These are phyloP conservation scores for Mionectes olivaceus DNA, from an alignment of 2,797 vertebrate species.

Conservation along the genomic window DNA sequence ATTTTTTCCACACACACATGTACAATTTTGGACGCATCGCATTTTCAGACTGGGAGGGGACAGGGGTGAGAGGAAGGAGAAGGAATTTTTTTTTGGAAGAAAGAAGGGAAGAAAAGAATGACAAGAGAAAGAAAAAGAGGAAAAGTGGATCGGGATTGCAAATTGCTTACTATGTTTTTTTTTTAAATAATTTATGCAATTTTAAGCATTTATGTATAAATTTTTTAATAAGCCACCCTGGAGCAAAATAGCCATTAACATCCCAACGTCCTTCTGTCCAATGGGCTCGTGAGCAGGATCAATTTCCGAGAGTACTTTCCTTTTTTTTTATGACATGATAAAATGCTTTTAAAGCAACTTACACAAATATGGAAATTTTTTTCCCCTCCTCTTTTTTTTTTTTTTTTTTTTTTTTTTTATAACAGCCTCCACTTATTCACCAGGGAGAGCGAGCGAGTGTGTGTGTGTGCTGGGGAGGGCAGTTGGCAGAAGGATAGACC, in stretches of 20 bases:
- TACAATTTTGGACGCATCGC: not conserved
- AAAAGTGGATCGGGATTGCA: conserved; percentile 76
- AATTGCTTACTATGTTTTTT: conserved; percentile 98
- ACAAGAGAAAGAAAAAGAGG: conserved; percentile 27
- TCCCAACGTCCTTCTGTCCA: conserved; percentile 98
- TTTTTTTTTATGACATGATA: conserved; percentile 99
- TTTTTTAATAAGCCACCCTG: conserved; percentile 99
- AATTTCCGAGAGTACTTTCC: conserved; percentile 90
- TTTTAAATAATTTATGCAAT: conserved; percentile 99
- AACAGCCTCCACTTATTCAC: conserved; percentile 89
- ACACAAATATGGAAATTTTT: conserved; percentile 97
- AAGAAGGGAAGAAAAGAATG: conserved; percentile 32
- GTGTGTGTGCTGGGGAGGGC: conserved; percentile 54
- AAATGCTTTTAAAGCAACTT: conserved; percentile 99
- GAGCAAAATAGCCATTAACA: conserved; percentile 99
- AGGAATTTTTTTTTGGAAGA: not conserved
- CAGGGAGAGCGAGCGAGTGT: conserved; percentile 70
- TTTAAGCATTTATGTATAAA: conserved; percentile 99
- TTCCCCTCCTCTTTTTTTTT: not conserved
- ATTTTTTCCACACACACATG: not conserved
- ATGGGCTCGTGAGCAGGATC: conserved; percentile 97
- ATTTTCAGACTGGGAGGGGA: conserved; percentile 33
- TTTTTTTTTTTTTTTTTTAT: conserved; percentile 53
- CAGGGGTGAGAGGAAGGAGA: not conserved
- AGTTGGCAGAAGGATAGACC: conserved; percentile 88